phyloP scores from a whole-genome alignment of 2,113 vertebrate genomes.

The Typhlomys cinereus region DNA sequence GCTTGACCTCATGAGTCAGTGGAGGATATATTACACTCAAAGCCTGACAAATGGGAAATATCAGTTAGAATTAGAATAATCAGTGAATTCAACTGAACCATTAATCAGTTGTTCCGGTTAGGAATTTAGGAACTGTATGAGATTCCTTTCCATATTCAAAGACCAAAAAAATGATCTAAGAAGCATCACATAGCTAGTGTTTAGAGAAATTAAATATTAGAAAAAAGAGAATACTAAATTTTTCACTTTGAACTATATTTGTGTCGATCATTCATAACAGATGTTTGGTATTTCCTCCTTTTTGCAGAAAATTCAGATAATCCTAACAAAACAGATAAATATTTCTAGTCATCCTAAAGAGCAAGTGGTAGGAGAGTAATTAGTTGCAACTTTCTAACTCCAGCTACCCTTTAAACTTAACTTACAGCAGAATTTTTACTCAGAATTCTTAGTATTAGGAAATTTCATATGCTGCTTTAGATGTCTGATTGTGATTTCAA shows the following conservation, averaged over 20 bases:
- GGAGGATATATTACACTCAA: background rate
- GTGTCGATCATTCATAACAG: background rate
- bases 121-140: background rate
- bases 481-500: conserved; percentile 38
- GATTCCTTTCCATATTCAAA: background rate
- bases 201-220: background rate
- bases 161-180: background rate
- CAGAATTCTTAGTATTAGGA: background rate
- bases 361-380: background rate
- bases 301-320: background rate
- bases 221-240: background rate
- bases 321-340: background rate
- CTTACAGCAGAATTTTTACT: background rate
- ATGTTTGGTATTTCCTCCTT: background rate
- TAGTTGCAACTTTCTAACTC: background rate
- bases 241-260: background rate
- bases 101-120: background rate
- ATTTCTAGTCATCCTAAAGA: background rate
- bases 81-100: background rate
- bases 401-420: background rate
- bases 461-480: conserved; percentile 14
- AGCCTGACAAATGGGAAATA: background rate
- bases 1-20: background rate
- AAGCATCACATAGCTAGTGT: background rate
- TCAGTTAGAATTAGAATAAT: background rate